Evolutionary conservation across 1,140 invertebrate species (phyloP).

Genomic region (Pachyrhynchus sulphureomaculatus): DNA sequence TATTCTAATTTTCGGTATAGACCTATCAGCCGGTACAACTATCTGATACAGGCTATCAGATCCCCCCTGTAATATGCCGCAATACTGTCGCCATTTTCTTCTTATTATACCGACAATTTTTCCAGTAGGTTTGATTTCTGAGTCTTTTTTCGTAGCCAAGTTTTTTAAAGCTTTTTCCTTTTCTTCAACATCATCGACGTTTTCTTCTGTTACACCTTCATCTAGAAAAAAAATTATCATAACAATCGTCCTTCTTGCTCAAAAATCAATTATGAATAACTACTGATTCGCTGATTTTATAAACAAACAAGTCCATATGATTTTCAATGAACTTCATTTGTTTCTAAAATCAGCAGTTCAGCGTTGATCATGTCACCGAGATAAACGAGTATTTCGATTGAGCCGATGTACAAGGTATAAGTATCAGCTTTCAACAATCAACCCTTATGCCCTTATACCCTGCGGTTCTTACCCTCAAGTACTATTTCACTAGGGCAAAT

Average conservation of each 20-base stretch:
- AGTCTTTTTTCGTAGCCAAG: conserved; percentile 46
- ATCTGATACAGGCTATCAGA: conserved; percentile 75
- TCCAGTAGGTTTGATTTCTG: conserved; percentile 74
- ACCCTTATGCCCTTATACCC: no score
- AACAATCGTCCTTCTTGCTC: no score
- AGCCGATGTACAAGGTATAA: no score
- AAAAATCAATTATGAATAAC: no score
- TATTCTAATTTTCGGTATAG: conserved; percentile 88
- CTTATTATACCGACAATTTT: conserved; percentile 92
- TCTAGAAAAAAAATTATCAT: conserved; percentile 56
- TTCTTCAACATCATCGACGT: conserved; percentile 66
- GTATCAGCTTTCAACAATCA: no score
- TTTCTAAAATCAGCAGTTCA: no score
- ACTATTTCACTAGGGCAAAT: conserved; percentile 81
- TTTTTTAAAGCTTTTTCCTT: conserved; percentile 50
- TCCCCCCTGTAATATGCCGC: conserved; percentile 85
- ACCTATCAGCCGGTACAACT: conserved; percentile 86
- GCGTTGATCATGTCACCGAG: no score
- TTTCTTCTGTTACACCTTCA: conserved; percentile 62
- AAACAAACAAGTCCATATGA: no score
- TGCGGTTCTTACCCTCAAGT: conserved; percentile 64
- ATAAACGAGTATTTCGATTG: no score
- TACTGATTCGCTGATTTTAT: no score
- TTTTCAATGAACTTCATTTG: no score
- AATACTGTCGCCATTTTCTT: conserved; percentile 95